phyloP scores from a whole-genome alignment of 2,113 vertebrate species.

The Sturnus vulgaris region DNA sequence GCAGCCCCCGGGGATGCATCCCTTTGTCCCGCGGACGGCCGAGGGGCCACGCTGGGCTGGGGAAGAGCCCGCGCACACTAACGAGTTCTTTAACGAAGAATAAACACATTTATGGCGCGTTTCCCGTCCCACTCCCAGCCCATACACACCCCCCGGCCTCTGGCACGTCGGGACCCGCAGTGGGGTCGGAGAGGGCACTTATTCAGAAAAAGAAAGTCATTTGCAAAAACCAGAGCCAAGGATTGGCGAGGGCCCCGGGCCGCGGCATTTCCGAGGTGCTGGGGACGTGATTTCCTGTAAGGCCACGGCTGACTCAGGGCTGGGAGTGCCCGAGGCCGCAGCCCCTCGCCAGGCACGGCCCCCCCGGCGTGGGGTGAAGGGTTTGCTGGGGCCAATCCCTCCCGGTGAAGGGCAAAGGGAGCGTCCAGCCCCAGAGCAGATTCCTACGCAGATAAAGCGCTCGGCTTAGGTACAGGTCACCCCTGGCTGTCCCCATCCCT shows the following conservation, averaged over 20 bases:
- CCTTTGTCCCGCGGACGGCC: slow-evolving; percentile 24
- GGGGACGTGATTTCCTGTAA: not conserved
- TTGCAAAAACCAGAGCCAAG: not conserved
- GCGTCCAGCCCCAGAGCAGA: not conserved
- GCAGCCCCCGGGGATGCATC: not conserved
- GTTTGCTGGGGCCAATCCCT: not conserved
- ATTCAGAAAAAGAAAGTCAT: not conserved
- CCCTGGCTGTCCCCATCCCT: not conserved
- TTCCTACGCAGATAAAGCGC: not conserved
- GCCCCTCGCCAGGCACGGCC: not conserved
- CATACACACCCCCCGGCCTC: not conserved
- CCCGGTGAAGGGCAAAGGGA: not conserved
- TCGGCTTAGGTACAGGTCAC: not conserved
- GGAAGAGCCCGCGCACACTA: not conserved
- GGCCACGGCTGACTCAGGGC: not conserved
- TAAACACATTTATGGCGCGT: not conserved
- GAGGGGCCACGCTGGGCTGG: not conserved
- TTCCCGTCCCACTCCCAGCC: not conserved
- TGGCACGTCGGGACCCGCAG: not conserved
- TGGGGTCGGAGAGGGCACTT: not conserved
- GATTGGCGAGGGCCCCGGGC: not conserved
- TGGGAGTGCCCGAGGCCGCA: not conserved
- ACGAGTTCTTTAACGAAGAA: not conserved
- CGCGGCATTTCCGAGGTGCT: not conserved
- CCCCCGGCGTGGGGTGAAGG: rapidly evolving